A percentile compares a stretch with the other conserved stretches of the same genome.
phyloP scores from a whole-genome alignment of 1,140 invertebrate species.

The Caenorhabditis briggsae region DNA sequence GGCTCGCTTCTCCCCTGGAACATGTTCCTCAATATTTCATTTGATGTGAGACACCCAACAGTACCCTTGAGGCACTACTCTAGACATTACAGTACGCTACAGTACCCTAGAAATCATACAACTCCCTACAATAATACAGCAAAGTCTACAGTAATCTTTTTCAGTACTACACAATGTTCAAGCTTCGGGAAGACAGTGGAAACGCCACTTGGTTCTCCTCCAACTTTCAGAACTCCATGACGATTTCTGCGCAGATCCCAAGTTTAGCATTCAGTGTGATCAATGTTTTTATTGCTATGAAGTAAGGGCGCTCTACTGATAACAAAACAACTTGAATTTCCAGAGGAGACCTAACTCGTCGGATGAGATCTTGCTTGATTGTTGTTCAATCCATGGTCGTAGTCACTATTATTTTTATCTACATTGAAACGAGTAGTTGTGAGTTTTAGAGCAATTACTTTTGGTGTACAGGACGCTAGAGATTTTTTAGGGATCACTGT shows the following conservation, averaged over 20 bases:
- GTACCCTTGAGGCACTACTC: no score
- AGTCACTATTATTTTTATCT: constrained; percentile 17
- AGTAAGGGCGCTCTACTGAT: neutral
- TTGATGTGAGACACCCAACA: neutral
- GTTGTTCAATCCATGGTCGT: constrained; percentile 13
- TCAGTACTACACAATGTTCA: constrained; percentile 51
- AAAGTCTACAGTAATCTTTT: neutral
- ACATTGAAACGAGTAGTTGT: constrained; percentile 10
- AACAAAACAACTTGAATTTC: neutral
- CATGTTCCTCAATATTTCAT: constrained; percentile 49
- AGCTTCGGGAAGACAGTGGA: neutral
- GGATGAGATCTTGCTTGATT: constrained; percentile 9
- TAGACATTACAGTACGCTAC: no score
- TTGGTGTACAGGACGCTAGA: no score
- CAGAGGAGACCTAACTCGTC: constrained; percentile 33
- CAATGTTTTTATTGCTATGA: constrained; percentile 32
- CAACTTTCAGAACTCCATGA: constrained; percentile 31
- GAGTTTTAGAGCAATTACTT: neutral
- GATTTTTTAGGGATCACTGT: neutral
- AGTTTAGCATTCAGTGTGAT: constrained; percentile 25
- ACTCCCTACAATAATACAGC: no score
- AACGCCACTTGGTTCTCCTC: constrained; percentile 1
- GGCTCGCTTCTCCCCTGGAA: neutral
- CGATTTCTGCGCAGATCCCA: constrained; percentile 16
- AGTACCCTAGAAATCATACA: no score